phyloP scores from a whole-genome alignment of 1,140 invertebrate species.

The Apis mellifera region DNA sequence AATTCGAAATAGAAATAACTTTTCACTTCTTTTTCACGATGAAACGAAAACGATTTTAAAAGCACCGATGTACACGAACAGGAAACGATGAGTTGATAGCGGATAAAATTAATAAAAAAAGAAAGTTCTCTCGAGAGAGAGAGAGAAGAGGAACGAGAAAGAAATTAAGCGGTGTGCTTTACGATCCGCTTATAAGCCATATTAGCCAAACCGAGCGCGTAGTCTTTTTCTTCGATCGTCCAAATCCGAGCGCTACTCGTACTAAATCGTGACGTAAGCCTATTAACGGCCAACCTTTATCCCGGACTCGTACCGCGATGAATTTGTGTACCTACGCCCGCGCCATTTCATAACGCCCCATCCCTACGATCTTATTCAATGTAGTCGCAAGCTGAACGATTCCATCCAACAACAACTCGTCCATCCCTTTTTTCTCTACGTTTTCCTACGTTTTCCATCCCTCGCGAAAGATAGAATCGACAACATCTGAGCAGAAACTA shows the following conservation, averaged over 20 bases:
- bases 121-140: no score
- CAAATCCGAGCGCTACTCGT: neutral
- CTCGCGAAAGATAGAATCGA: neutral
- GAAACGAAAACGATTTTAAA: no score
- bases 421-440: no score
- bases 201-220: neutral
- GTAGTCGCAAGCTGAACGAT: neutral
- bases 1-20: no score
- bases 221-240: constrained; percentile 4
- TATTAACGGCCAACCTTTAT: constrained; percentile 26
- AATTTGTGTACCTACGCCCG: neutral
- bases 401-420: neutral
- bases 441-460: neutral
- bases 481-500: neutral
- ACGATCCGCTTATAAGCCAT: constrained; percentile 6
- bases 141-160: neutral
- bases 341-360: neutral
- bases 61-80: no score
- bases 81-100: neutral
- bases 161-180: neutral
- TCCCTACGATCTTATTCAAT: neutral
- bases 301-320: neutral
- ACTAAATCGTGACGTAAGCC: constrained; percentile 27
- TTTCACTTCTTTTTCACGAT: no score
- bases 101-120: neutral